These are phyloP conservation scores for Erinaceus europaeus DNA, from an alignment of 2,113 vertebrate species.

Conservation along the genomic window DNA sequence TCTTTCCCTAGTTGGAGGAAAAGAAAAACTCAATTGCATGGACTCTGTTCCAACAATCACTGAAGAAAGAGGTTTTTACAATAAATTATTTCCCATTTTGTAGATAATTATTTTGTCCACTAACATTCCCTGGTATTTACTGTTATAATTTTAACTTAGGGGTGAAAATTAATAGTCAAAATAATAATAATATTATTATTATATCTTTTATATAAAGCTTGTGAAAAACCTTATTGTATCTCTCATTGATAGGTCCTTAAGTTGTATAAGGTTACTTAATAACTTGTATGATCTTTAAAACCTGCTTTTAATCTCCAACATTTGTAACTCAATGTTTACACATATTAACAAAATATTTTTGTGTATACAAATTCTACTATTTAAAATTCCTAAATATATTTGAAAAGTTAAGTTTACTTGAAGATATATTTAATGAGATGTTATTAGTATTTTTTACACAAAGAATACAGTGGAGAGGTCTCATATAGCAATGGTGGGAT, in stretches of 20 bases:
- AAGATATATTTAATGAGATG: conserved; percentile 23
- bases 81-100: conserved; percentile 17
- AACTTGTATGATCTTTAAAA: conserved; percentile 38
- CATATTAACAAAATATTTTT: conserved; percentile 12
- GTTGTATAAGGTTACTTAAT: conserved; percentile 2
- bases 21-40: conserved; percentile 5
- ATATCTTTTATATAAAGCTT: background rate
- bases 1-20: background rate
- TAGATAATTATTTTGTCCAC: conserved; percentile 18
- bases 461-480: background rate
- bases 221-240: background rate
- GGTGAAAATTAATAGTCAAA: conserved; percentile 46
- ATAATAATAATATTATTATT: background rate
- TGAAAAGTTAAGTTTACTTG: conserved; percentile 44
- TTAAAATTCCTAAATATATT: conserved; percentile 47
- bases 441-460: background rate
- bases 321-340: background rate
- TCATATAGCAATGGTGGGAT: background rate
- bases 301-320: conserved; percentile 25
- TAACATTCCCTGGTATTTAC: conserved; percentile 2
- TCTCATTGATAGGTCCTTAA: conserved; percentile 36
- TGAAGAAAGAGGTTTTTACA: conserved; percentile 46
- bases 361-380: background rate
- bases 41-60: conserved; percentile 29
- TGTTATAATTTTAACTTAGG: conserved; percentile 34